phyloP scores from a whole-genome alignment of 2,113 vertebrate genomes.

The Podarcis cretensis region DNA sequence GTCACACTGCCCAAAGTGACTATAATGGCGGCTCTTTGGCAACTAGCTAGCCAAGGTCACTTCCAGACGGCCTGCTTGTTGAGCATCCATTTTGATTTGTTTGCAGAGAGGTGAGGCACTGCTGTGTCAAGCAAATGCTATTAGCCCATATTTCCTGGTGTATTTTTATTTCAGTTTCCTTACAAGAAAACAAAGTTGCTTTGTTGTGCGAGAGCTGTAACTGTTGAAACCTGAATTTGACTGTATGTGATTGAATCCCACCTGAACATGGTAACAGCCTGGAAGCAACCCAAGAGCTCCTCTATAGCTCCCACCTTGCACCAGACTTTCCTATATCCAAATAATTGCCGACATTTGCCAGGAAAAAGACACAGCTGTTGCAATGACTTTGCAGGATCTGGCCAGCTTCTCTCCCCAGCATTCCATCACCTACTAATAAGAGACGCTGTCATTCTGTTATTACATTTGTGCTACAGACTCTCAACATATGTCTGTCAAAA shows the following conservation, averaged over 20 bases:
- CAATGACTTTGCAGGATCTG: background rate
- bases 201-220: too few species aligned
- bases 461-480: background rate
- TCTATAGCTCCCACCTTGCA: background rate
- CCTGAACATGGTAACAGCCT: too few species aligned
- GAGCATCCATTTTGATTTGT: too few species aligned
- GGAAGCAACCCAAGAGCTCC: background rate
- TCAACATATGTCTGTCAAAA: constrained; percentile 22
- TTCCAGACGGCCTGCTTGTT: too few species aligned
- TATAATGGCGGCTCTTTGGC: background rate
- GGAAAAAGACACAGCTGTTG: constrained; percentile 2
- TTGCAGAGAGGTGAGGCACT: too few species aligned
- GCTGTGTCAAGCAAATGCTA: too few species aligned
- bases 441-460: background rate
- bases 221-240: too few species aligned
- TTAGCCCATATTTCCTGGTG: too few species aligned
- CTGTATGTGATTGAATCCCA: too few species aligned
- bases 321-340: background rate
- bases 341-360: background rate
- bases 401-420: background rate
- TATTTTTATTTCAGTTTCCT: too few species aligned
- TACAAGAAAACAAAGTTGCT: too few species aligned
- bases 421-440: constrained; percentile 4
- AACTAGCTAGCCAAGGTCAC: too few species aligned
- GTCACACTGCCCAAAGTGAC: background rate